Base-by-base conservation (phyloP, 2,797 vertebrate species). In the Lagodon rhomboides region DNA sequence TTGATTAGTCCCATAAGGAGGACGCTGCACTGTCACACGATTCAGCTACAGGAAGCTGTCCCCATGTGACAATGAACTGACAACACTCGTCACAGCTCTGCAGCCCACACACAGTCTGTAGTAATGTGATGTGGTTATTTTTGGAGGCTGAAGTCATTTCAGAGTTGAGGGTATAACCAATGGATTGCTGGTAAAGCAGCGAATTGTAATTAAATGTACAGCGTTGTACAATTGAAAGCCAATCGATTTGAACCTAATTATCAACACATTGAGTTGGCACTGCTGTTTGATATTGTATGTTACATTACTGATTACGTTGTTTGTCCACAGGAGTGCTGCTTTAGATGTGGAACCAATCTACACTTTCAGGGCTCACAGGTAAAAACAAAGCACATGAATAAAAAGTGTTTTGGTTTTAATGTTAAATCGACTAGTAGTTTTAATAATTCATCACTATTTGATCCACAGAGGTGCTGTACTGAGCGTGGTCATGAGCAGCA, bases 261-360 rank as follows among this genome's bases (percentile, higher is more conserved):
- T 60, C 10, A 9, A 41, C n/a, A 13, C 3, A 16, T 27, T 12
- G 49, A 13, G 7, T 18, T 12, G 17, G 0, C n/a, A 10, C 23
- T 62, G 55, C 50, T 25, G 27, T 55, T 62, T 75, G 12, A 5
- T 70, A 63, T 64, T 71, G 0, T 53, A 1, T 25, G 0, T 73
- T 5, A 6, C 4, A 71, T 20, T 60, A 64, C 72, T 23, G 3
- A 71, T 18, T 2, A 5, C 0, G 0, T 44, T 94, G 3, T 78
- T 89, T 92, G 62, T 82, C 18, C 87, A 73, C 95, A 99, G 98
- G 96, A 99, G 97, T 85, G 92, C 98, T 2, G 97, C 98, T 80
- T 95, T 99, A 85, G 98, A 99, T 64, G 97, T 99, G 86, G 98
- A 99, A 82, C 98, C 98, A 1, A 99, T 99, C 92, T 99, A 99